Percentiles rank a stretch among this genome's conserved stretches.
phyloP scores from a whole-genome alignment of 2,888 invertebrate species.

The Drosophila antonietae region DNA sequence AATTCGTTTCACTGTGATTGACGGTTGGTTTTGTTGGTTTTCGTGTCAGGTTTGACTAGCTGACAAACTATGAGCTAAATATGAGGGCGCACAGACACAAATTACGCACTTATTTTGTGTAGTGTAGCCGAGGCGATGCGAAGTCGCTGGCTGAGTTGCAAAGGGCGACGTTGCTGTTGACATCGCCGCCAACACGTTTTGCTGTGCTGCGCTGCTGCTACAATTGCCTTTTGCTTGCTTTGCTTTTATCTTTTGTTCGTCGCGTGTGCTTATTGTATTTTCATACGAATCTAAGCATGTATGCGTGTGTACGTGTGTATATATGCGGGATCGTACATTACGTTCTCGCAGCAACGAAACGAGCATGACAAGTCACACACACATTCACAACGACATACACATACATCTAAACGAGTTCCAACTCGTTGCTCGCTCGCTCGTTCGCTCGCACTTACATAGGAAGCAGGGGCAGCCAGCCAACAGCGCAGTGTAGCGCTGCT shows the following conservation, averaged over 20 bases:
- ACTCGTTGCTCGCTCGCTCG: conserved; percentile 61
- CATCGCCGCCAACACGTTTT: conserved; percentile 37
- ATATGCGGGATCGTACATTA: conserved; percentile 53
- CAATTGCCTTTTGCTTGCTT: conserved; percentile 43
- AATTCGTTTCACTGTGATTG: conserved; percentile 57
- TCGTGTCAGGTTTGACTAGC: conserved; percentile 32
- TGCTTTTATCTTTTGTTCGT: conserved; percentile 54
- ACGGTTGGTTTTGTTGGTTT: conserved; percentile 33
- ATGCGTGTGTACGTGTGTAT: conserved; percentile 3
- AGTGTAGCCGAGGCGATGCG: conserved; percentile 32
- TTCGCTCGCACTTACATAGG: conserved; percentile 55
- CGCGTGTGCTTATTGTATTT: conserved; percentile 61
- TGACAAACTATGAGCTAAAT: conserved; percentile 19
- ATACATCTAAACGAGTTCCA: conserved; percentile 34
- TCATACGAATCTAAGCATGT: conserved; percentile 11
- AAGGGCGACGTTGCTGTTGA: conserved; percentile 23
- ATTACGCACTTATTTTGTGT: conserved; percentile 67
- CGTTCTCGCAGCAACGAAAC: conserved; percentile 54
- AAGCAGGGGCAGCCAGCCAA: conserved; percentile 62
- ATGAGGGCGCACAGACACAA: conserved; percentile 17
- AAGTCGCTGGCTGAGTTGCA: conserved; percentile 25
- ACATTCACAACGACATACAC: conserved; percentile 7
- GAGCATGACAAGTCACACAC: conserved; percentile 68
- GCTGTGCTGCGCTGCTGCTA: conserved; percentile 19
- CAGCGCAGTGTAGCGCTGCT: conserved; percentile 48